These are phyloP conservation scores for Onychorhynchus coronatus DNA, from an alignment of 2,113 vertebrate species.

Conservation along the genomic window DNA sequence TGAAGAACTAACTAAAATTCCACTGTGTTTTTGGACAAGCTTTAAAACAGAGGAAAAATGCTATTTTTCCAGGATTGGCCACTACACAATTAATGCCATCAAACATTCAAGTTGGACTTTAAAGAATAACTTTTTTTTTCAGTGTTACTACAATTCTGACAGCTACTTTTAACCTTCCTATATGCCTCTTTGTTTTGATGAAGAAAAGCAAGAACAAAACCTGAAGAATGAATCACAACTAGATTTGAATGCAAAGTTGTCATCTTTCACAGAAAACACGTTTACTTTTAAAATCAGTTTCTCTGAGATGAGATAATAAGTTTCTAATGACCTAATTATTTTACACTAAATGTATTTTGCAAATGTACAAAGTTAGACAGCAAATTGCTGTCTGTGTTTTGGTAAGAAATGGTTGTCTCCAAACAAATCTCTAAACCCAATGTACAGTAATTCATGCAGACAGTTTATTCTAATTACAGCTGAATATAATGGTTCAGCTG, in stretches of 20 bases:
- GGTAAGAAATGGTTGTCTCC: slow-evolving; percentile 27
- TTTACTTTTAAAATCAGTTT: slow-evolving; percentile 1
- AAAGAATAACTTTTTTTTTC: neutral
- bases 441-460: neutral
- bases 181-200: neutral
- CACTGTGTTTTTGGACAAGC: neutral
- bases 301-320: slow-evolving; percentile 15
- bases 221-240: neutral
- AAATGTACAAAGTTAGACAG: slow-evolving; percentile 21
- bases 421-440: slow-evolving; percentile 15
- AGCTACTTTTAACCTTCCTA: neutral
- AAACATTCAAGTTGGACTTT: neutral
- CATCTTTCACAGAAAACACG: neutral
- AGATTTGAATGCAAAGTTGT: neutral
- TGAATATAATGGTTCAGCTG: slow-evolving; percentile 25
- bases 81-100: rapidly evolving
- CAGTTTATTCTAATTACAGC: slow-evolving; percentile 43
- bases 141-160: neutral
- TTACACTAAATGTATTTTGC: slow-evolving; percentile 6
- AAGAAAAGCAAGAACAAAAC: neutral
- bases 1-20: neutral
- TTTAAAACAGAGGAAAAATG: neutral
- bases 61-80: neutral
- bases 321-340: slow-evolving; percentile 62
- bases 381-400: slow-evolving; percentile 20